phyloP scores from a whole-genome alignment of 2,888 invertebrate genomes.

The Idaea dimidiata region DNA sequence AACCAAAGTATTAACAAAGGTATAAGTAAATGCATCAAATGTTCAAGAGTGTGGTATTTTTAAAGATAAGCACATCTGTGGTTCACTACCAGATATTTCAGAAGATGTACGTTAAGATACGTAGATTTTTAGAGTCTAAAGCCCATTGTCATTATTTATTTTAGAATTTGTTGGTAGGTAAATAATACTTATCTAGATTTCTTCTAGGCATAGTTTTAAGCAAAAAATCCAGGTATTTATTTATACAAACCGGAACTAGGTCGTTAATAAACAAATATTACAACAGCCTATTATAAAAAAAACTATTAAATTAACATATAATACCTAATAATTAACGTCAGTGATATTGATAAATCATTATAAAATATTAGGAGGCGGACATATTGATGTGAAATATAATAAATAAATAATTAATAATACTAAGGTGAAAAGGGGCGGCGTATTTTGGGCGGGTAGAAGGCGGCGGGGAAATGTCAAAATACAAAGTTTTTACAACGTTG shows the following conservation, averaged over 20 bases:
- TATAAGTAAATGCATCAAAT: no score
- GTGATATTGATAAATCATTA: not conserved
- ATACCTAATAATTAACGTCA: not conserved
- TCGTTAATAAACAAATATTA: not conserved
- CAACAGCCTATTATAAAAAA: not conserved
- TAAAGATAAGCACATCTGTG: no score
- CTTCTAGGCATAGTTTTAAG: no score
- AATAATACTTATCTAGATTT: no score
- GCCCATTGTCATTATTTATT: no score
- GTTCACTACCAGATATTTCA: no score
- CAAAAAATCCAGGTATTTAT: not conserved
- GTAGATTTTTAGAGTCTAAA: no score
- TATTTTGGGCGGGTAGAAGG: not conserved
- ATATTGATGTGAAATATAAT: not conserved
- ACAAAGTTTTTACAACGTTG: not conserved
- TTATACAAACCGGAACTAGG: not conserved
- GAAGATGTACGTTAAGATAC: no score
- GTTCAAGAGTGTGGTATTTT: no score
- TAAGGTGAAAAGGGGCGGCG: constrained; percentile 3
- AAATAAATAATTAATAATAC: constrained; percentile 5
- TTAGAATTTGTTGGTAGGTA: no score
- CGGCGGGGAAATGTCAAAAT: not conserved
- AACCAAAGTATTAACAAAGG: no score
- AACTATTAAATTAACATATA: not conserved
- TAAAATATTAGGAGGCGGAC: constrained; percentile 2